Percentiles rank a stretch among this genome's conserved stretches.
These are phyloP conservation scores for Drosophila virilis DNA, from an alignment of 1,140 invertebrate species.

Conservation along the genomic window DNA sequence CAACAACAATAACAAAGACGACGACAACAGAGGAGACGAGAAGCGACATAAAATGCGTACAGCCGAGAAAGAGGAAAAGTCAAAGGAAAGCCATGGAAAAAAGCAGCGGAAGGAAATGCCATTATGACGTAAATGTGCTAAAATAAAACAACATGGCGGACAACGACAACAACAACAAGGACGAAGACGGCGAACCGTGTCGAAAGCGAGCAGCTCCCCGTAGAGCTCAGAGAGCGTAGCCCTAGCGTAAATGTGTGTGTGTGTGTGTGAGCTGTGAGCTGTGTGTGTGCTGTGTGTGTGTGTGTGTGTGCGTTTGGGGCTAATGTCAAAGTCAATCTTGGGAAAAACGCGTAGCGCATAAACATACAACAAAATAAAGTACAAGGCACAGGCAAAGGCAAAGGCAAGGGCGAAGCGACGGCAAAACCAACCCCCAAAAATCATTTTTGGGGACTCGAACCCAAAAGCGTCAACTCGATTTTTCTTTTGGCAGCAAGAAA, in stretches of 20 bases:
- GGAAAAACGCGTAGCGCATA: conserved; percentile 82
- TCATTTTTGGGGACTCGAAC: conserved; percentile 48
- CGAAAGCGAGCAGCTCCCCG: conserved; percentile 60
- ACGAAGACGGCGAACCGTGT: conserved; percentile 65
- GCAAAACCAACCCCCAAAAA: conserved; percentile 68
- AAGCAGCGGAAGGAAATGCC: conserved; percentile 77
- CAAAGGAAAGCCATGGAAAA: conserved; percentile 56
- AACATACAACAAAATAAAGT: conserved; percentile 73
- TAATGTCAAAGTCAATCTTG: conserved; percentile 83
- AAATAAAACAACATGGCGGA: conserved; percentile 83
- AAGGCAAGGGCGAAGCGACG: conserved; percentile 39
- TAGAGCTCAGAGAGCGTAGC: conserved; percentile 39
- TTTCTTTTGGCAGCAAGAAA: conserved; percentile 77
- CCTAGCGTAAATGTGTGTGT: conserved; percentile 22
- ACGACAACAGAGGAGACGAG: background rate
- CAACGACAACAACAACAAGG: conserved; percentile 51
- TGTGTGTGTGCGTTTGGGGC: conserved; percentile 65
- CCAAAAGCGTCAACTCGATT: conserved; percentile 76
- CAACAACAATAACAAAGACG: conserved; percentile 8
- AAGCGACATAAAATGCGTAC: conserved; percentile 52
- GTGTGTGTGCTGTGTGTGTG: conserved; percentile 47
- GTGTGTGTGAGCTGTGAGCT: conserved; percentile 18
- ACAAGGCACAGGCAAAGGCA: conserved; percentile 52
- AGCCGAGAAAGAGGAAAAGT: conserved; percentile 64
- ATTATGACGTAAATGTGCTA: conserved; percentile 83